These are phyloP conservation scores for Numenius phaeopus DNA, from an alignment of 2,797 vertebrate genomes.

Conservation along the genomic window DNA sequence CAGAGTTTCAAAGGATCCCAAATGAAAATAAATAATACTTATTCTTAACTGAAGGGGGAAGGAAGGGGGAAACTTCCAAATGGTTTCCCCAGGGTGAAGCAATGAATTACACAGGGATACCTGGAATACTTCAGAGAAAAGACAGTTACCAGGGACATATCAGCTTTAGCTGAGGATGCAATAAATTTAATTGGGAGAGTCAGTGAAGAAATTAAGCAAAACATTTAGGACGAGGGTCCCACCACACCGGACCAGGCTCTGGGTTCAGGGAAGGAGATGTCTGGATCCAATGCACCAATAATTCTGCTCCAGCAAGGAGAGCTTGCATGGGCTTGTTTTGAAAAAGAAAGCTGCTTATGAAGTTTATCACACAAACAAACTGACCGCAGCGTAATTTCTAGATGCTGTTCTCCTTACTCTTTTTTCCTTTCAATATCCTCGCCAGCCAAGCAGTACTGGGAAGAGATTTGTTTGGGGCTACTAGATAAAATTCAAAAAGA, in stretches of 20 bases:
- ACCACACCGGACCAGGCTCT: background rate
- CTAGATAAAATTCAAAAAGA: background rate
- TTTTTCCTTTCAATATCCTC: background rate
- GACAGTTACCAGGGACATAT: background rate
- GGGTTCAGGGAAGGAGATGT: background rate
- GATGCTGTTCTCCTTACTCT: background rate
- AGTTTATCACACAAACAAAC: background rate
- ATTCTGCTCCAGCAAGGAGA: background rate
- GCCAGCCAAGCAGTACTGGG: background rate
- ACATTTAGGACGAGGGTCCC: background rate
- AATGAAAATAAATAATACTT: slow-evolving; percentile 29
- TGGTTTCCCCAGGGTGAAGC: background rate
- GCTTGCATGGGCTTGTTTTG: background rate
- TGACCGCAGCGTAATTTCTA: background rate
- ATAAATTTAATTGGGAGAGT: background rate
- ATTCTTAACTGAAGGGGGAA: background rate
- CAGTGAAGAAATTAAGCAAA: background rate
- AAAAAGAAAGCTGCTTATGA: background rate
- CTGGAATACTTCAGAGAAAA: slow-evolving; percentile 8
- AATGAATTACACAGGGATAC: background rate
- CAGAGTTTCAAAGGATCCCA: slow-evolving; percentile 19
- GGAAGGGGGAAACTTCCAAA: background rate
- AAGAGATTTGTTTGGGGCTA: background rate
- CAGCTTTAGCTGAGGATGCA: background rate
- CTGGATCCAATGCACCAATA: background rate